Evolutionary conservation across 2,888 invertebrate species (phyloP).

Genomic region (Beris chalybata): DNA sequence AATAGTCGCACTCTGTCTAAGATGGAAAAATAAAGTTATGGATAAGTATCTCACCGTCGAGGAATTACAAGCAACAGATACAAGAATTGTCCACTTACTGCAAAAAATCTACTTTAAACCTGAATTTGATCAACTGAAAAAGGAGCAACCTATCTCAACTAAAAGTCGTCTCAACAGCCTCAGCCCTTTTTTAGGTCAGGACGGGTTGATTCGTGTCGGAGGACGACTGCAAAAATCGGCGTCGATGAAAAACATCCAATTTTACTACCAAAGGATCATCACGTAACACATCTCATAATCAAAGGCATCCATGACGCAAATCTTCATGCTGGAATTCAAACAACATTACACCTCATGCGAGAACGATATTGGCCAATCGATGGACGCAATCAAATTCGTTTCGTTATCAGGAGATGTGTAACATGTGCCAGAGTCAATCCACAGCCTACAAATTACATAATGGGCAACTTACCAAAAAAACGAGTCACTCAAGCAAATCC

Average conservation of each 20-base stretch:
- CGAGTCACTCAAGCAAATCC: neutral
- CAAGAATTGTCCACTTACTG: too few relatives aligned
- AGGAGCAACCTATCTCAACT: too few relatives aligned
- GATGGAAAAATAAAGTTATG: too few relatives aligned
- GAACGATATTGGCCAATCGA: neutral
- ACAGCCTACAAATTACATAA: neutral
- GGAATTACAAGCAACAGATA: too few relatives aligned
- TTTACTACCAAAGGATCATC: neutral
- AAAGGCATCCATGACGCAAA: neutral
- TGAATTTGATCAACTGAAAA: too few relatives aligned
- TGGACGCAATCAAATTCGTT: neutral
- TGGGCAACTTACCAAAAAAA: neutral
- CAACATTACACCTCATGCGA: neutral
- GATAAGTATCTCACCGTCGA: too few relatives aligned
- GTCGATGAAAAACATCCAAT: neutral
- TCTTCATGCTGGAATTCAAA: neutral
- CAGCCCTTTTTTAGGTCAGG: neutral
- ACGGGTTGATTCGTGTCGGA: neutral
- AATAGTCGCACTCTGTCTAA: too few relatives aligned
- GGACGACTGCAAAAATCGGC: neutral
- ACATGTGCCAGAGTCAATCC: neutral
- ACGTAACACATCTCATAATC: neutral
- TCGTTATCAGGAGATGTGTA: neutral
- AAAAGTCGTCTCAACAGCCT: neutral
- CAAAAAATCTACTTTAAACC: too few relatives aligned